phyloP scores from a whole-genome alignment of 2,113 vertebrate species.

The Hepsetus odoe region DNA sequence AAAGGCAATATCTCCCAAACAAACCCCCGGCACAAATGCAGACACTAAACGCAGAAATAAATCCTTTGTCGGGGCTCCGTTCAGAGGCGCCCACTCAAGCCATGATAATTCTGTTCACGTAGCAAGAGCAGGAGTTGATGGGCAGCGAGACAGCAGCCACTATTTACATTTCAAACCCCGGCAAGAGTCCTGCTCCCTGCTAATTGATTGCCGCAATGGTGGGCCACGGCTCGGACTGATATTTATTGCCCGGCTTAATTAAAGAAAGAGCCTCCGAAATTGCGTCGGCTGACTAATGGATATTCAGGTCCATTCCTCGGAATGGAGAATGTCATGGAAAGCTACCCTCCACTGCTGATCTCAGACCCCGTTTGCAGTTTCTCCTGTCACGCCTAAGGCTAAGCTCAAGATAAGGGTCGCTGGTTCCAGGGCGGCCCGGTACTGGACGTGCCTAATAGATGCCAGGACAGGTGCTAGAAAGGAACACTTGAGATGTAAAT shows the following conservation, averaged over 20 bases:
- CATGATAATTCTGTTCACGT: slow-evolving; percentile 45
- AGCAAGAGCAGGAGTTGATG: slow-evolving; percentile 27
- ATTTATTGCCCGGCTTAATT: slow-evolving; percentile 64
- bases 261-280: slow-evolving; percentile 56
- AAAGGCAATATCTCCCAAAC: slow-evolving; percentile 22
- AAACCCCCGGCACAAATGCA: slow-evolving; percentile 14
- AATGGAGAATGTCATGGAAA: background rate
- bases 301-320: slow-evolving; percentile 19
- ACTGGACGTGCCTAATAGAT: background rate
- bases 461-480: background rate
- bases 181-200: slow-evolving; percentile 42
- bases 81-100: background rate
- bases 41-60: slow-evolving; percentile 26
- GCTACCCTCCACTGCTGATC: background rate
- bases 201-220: slow-evolving; percentile 59
- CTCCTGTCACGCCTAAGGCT: background rate
- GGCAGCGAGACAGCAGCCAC: slow-evolving; percentile 45
- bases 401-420: background rate
- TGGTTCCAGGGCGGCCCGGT: background rate
- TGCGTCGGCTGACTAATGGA: slow-evolving; percentile 40
- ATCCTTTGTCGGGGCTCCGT: slow-evolving; percentile 1
- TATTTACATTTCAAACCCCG: slow-evolving; percentile 63
- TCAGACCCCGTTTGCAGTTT: background rate
- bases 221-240: slow-evolving; percentile 44
- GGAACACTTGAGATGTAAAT: slow-evolving; percentile 30